Percentiles rank a stretch among this genome's conserved stretches.
phyloP scores from a whole-genome alignment of 2,113 vertebrate species.

The Sterrhoptilus dennistouni region DNA sequence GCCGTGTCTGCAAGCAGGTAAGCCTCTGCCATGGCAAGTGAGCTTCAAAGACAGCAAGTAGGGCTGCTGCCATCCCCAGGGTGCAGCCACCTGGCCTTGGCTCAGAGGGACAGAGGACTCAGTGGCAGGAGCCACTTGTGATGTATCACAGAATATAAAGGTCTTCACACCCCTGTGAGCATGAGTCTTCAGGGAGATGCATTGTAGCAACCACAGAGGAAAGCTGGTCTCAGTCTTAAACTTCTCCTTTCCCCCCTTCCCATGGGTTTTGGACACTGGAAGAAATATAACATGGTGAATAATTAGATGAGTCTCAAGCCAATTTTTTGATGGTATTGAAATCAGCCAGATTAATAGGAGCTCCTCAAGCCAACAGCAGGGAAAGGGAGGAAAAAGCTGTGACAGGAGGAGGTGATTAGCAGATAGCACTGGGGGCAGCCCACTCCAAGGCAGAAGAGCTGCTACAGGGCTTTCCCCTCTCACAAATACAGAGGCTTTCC shows the following conservation, averaged over 20 bases:
- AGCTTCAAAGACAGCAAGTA: background rate
- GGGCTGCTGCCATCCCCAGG: background rate
- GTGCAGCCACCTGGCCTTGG: background rate
- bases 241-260: background rate
- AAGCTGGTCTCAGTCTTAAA: background rate
- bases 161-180: background rate
- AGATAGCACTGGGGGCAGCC: fast-evolving
- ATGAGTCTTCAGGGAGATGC: fast-evolving
- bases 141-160: fast-evolving
- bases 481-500: background rate
- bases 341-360: background rate
- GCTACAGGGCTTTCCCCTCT: background rate
- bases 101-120: background rate
- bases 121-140: background rate
- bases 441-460: background rate
- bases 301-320: background rate
- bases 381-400: background rate
- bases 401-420: background rate
- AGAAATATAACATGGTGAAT: background rate
- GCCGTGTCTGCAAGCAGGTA: fast-evolving
- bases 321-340: background rate
- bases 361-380: background rate
- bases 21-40: background rate
- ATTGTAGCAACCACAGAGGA: background rate
- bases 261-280: background rate